phyloP scores from a whole-genome alignment of 2,113 vertebrate species.

The Oreocharis arfaki region DNA sequence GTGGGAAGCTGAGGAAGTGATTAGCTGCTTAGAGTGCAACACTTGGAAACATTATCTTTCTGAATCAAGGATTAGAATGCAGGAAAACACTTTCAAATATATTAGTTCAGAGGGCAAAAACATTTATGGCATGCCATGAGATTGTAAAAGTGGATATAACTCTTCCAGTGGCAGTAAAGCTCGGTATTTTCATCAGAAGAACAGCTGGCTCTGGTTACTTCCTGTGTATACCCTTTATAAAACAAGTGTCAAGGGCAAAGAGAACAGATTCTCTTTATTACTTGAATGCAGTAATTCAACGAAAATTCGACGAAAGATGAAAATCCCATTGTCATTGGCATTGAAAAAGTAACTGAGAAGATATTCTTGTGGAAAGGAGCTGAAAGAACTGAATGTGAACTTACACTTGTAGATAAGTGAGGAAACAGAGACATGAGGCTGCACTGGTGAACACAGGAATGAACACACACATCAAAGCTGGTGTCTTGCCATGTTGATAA shows the following conservation, averaged over 20 bases:
- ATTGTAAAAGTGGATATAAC: not conserved
- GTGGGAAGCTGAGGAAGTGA: not conserved
- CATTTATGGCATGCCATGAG: not conserved
- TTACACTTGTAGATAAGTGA: not conserved
- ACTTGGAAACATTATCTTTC: not conserved
- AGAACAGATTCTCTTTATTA: not conserved
- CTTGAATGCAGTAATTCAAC: not conserved
- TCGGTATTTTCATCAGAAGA: not conserved
- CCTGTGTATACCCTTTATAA: not conserved
- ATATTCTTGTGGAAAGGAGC: not conserved
- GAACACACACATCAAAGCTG: not conserved
- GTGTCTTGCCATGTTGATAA: not conserved
- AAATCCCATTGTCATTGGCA: not conserved
- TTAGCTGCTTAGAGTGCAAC: not conserved
- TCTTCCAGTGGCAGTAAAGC: not conserved
- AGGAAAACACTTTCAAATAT: not conserved
- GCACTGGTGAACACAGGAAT: not conserved
- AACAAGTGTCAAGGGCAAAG: conserved; percentile 14
- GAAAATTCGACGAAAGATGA: not conserved
- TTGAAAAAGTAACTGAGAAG: not conserved
- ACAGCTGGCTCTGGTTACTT: not conserved
- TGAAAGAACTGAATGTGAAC: not conserved
- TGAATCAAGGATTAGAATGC: not conserved
- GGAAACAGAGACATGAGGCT: not conserved
- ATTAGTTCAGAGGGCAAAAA: conserved; percentile 5